These are phyloP conservation scores for Hormiphora californensis DNA, from an alignment of 37 sponge, comb jelly and placozoan genomes.

Conservation along the genomic window DNA sequence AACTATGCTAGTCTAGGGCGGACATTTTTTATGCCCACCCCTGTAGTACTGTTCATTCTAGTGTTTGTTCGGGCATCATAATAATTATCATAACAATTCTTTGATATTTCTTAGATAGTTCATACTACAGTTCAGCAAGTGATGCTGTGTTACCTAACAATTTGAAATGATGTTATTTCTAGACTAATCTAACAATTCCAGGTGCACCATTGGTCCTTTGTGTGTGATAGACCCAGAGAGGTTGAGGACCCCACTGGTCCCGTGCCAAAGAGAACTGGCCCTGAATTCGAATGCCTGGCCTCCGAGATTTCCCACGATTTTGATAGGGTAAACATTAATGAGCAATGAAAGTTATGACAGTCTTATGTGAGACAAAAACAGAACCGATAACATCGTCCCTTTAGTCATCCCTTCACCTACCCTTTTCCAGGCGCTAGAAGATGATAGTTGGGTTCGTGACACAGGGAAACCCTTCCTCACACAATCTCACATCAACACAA, in stretches of 20 bases:
- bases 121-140: no score
- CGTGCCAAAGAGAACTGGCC: background rate
- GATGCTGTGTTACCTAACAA: no score
- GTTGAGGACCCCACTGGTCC: no score
- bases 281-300: background rate
- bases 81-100: no score
- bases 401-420: no score
- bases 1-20: no score
- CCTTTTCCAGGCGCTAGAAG: background rate
- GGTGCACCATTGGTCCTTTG: conserved; percentile 37
- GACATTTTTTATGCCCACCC: no score
- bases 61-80: no score
- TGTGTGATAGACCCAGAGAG: conserved; percentile 44
- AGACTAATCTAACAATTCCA: background rate
- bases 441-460: background rate
- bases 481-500: background rate
- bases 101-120: no score
- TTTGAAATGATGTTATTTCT: no score
- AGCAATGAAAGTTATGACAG: background rate
- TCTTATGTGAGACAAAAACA: no score
- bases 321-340: background rate
- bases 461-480: background rate
- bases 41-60: background rate
- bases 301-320: background rate
- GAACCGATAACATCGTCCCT: no score